Base-by-base conservation (phyloP, 1,140 invertebrate genomes). In the Octopus sinensis region DNA sequence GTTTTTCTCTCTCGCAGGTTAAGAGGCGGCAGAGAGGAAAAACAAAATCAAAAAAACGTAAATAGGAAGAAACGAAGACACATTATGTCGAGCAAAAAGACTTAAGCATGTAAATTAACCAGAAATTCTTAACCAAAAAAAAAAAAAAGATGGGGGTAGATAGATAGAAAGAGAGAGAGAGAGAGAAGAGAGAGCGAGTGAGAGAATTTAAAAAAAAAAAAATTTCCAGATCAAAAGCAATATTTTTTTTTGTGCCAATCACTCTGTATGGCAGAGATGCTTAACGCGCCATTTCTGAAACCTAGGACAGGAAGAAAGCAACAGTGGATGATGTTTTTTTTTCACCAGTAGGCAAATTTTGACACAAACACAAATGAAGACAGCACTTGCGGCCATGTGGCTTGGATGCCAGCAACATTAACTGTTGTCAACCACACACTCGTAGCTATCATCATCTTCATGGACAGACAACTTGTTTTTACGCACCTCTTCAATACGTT, bases 401-500 rank as follows among this genome's bases (percentile, higher is more conserved):
- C 73, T 53, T 81, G 68, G 56, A 76, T 73, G 30, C 68, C 68
- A 73, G 17, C 17, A 73, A 13, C 68, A 73, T 73, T 73, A 73
- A 73, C 68, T 73, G 68, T 6, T 17, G 68, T 13, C 17, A 17
- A 13, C 68, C 7, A 23, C 68, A 73, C 13, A 62, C 56, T 62
- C 56, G 9, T 62, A 9, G 17, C 17, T 62, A 62, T 62, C 13
- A 9, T 73, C 68, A 73, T 81, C 68, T 52, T 51, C 43, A 62
- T 53, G 51, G 54, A 77, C 9, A 81, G 23, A 62, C 76, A 56
- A 13, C 83, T 88, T 88, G 79, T 96, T 96, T 91, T 95, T 94
- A 86, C 95, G 94, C 82, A 96, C 95, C 84, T 95, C 91, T 89
- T 96, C 95, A 76, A 95, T 95, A 87, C 95, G 95, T 87, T 94